These are phyloP conservation scores for Panurus biarmicus DNA, from an alignment of 2,113 vertebrate genomes.

Conservation along the genomic window DNA sequence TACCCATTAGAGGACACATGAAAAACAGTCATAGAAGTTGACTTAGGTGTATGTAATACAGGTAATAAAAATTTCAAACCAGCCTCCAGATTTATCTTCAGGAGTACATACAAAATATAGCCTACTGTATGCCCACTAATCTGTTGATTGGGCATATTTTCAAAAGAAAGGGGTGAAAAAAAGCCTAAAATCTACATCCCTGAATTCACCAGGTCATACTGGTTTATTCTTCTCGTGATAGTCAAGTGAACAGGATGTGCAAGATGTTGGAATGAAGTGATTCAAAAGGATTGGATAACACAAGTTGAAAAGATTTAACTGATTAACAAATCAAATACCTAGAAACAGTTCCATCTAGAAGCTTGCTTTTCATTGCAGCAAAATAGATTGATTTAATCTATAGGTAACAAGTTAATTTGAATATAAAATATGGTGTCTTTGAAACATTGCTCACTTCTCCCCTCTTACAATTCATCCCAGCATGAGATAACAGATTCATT, in stretches of 20 bases:
- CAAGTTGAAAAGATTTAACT: not conserved
- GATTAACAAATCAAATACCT: not conserved
- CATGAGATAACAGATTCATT: not conserved
- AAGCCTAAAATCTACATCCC: not conserved
- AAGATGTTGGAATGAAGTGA: not conserved
- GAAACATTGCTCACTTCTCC: not conserved
- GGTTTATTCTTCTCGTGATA: not conserved
- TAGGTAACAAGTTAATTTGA: not conserved
- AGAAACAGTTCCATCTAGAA: not conserved
- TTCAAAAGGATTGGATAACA: not conserved
- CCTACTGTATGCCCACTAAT: not conserved
- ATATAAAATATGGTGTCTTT: not conserved
- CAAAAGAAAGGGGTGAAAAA: not conserved
- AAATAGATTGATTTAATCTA: not conserved
- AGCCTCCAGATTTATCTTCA: not conserved
- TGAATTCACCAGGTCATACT: not conserved
- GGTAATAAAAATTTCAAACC: not conserved
- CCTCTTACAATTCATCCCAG: not conserved
- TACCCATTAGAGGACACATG: not conserved
- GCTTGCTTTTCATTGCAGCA: not conserved
- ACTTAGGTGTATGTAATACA: not conserved
- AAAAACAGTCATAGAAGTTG: not conserved
- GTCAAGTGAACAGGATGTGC: not conserved
- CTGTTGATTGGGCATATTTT: not conserved
- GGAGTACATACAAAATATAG: not conserved